A percentile compares a stretch with the other conserved stretches of the same genome.
Evolutionary conservation across 2,888 invertebrate species (phyloP).

Genomic region (Tenthredo livida): DNA sequence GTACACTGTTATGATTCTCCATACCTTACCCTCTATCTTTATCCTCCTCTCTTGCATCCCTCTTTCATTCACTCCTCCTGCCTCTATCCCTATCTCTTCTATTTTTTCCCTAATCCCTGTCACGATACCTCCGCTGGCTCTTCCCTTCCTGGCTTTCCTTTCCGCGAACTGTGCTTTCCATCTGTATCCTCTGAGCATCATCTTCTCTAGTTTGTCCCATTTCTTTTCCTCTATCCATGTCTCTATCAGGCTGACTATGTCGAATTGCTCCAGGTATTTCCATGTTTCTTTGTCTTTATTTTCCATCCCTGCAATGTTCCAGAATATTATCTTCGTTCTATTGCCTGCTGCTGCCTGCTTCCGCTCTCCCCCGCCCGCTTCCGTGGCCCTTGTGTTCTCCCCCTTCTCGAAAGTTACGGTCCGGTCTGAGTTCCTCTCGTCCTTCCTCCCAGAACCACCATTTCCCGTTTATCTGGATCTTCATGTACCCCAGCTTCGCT

Average conservation of each 20-base stretch:
- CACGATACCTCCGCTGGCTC: constrained; percentile 53
- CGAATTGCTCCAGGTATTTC: constrained; percentile 54
- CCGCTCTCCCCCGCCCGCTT: too few species aligned
- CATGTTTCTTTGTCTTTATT: constrained; percentile 60
- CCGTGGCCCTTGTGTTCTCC: not conserved
- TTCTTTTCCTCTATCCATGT: constrained; percentile 54
- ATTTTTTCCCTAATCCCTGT: constrained; percentile 38
- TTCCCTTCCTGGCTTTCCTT: constrained; percentile 23
- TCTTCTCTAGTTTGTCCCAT: constrained; percentile 26
- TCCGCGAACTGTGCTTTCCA: constrained; percentile 43
- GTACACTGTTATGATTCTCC: constrained; percentile 51
- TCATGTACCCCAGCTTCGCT: not conserved
- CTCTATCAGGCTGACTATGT: constrained; percentile 51
- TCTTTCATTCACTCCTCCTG: not conserved
- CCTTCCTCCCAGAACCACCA: not conserved
- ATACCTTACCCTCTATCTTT: not conserved
- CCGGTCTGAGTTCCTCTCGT: not conserved
- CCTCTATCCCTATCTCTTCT: constrained; percentile 18
- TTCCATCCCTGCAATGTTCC: constrained; percentile 59
- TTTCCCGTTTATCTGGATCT: not conserved
- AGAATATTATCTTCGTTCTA: constrained; percentile 52
- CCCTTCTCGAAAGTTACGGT: not conserved
- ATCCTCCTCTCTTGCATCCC: constrained; percentile 26
- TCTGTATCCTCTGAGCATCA: constrained; percentile 45
- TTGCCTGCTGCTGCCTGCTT: not conserved